Evolutionary conservation across 2,113 vertebrate species (phyloP).

Genomic region (Catharus fuscescens): DNA sequence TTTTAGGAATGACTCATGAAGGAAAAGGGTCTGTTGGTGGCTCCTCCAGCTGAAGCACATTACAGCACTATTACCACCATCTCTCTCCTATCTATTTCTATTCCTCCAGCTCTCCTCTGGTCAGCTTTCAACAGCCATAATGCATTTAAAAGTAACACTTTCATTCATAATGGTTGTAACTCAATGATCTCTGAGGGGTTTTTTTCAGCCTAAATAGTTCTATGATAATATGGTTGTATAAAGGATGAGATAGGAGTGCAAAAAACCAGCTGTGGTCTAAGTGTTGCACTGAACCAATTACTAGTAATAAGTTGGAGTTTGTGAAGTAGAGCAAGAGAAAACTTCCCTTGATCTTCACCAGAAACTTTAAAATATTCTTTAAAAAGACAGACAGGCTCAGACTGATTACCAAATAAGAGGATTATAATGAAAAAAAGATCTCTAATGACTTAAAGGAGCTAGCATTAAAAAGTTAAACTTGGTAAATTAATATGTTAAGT

Average conservation of each 20-base stretch:
- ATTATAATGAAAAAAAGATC: conserved; percentile 34
- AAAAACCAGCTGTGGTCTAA: background rate
- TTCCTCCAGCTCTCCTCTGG: background rate
- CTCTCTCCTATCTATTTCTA: background rate
- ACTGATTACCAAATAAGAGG: conserved; percentile 65
- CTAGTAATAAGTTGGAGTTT: background rate
- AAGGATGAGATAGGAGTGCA: background rate
- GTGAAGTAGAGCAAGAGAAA: conserved; percentile 43
- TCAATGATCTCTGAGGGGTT: background rate
- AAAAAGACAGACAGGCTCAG: conserved; percentile 29
- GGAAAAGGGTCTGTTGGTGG: background rate
- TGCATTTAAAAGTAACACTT: background rate
- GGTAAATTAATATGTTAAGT: conserved; percentile 51
- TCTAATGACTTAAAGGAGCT: conserved; percentile 46
- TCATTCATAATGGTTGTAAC: background rate
- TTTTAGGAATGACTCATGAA: background rate
- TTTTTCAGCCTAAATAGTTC: background rate
- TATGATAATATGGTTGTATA: background rate
- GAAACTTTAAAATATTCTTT: background rate
- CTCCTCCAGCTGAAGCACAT: background rate
- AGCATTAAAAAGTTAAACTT: conserved; percentile 60
- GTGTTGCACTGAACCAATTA: background rate
- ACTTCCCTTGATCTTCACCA: conserved; percentile 44
- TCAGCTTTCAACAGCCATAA: background rate
- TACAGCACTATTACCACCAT: accelerated